phyloP scores from a whole-genome alignment of 2,888 invertebrate species.

The Euclidia mi region DNA sequence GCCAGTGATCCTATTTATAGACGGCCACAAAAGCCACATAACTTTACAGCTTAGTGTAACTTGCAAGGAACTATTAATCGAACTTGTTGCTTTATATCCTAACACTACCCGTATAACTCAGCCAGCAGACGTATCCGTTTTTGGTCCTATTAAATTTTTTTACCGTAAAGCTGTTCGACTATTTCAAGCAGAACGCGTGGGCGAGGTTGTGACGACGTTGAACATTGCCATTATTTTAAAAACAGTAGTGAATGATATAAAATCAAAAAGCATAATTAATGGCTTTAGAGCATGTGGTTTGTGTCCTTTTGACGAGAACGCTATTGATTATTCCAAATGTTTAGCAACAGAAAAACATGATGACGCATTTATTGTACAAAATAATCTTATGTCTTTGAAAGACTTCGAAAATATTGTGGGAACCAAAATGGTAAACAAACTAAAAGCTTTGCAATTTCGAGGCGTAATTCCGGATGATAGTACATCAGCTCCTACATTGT shows the following conservation, averaged over 20 bases:
- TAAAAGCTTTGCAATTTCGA: constrained; percentile 20
- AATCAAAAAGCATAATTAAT: constrained; percentile 32
- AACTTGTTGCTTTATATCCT: constrained; percentile 50
- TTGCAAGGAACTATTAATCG: constrained; percentile 42
- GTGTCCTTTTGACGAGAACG: constrained; percentile 29
- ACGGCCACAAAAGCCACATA: constrained; percentile 51
- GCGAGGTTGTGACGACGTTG: constrained; percentile 24
- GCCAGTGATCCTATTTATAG: constrained; percentile 54
- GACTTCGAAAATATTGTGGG: constrained; percentile 30
- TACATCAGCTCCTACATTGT: constrained; percentile 24
- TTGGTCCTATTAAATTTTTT: constrained; percentile 33
- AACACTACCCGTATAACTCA: constrained; percentile 21
- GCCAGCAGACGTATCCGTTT: constrained; percentile 57
- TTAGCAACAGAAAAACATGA: not conserved
- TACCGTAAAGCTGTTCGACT: constrained; percentile 26
- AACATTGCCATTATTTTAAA: constrained; percentile 30
- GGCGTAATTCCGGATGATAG: constrained; percentile 2
- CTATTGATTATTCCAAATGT: constrained; percentile 29
- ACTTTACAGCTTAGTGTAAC: constrained; percentile 41
- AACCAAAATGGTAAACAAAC: constrained; percentile 22
- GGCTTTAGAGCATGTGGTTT: constrained; percentile 33
- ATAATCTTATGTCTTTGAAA: constrained; percentile 29
- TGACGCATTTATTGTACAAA: not conserved
- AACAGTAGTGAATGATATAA: constrained; percentile 24
- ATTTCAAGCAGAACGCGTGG: constrained; percentile 28